Percentiles rank a stretch among this genome's conserved stretches.
These are phyloP conservation scores for Ferdinandea cuprea DNA, from an alignment of 2,888 invertebrate species.

Conservation along the genomic window DNA sequence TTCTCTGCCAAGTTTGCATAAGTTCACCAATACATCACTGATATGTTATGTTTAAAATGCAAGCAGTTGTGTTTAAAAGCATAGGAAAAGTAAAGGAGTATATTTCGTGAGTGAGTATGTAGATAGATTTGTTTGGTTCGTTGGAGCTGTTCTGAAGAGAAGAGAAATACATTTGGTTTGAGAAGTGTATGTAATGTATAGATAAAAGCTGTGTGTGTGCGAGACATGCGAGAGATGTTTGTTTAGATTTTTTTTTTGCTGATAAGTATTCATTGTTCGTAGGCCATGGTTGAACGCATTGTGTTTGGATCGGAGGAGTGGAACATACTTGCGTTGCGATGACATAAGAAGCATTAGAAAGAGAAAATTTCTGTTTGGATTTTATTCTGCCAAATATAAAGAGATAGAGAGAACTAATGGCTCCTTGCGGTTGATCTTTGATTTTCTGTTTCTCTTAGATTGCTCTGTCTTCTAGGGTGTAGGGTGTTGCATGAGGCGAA, in stretches of 20 bases:
- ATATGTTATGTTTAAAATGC: conserved; percentile 10
- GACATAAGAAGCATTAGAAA: conserved; percentile 63
- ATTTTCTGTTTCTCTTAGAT: conserved; percentile 44
- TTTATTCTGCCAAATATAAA: not conserved
- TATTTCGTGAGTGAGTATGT: not conserved
- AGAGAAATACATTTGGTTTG: too few relatives aligned
- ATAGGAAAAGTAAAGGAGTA: conserved; percentile 39
- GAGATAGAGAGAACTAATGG: not conserved
- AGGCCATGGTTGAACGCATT: conserved; percentile 68
- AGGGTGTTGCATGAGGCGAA: too few relatives aligned
- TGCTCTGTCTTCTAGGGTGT: not conserved
- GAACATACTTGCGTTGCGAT: conserved; percentile 36
- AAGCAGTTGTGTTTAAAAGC: conserved; percentile 41
- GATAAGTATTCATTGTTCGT: conserved; percentile 24
- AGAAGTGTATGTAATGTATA: conserved; percentile 17
- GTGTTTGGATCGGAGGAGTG: conserved; percentile 24
- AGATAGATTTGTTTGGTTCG: not conserved
- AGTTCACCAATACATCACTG: conserved; percentile 19
- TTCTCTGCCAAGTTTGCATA: conserved; percentile 31
- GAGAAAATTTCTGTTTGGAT: conserved; percentile 29
- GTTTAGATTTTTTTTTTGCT: conserved; percentile 1
- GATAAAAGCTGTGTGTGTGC: too few relatives aligned
- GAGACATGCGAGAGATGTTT: conserved; percentile 17
- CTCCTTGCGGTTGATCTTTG: conserved; percentile 45
- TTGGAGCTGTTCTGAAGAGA: not conserved